Evolutionary conservation across 2,888 invertebrate species (phyloP), one percentile per base, ranked within the genome.

Genomic region (Acanthosepion lycidas): DNA sequence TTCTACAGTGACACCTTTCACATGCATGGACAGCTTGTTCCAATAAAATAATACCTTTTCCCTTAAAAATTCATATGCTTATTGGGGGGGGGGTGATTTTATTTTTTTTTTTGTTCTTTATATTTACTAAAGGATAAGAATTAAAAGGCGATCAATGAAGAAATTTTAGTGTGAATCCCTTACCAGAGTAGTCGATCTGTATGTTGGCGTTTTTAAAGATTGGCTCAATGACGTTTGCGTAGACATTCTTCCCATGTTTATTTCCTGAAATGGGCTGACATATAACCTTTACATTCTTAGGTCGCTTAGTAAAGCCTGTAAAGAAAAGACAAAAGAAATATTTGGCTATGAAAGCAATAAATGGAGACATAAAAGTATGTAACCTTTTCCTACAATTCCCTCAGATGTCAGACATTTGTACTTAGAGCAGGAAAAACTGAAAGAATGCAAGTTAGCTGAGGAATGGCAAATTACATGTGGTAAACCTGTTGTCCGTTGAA

Each of bases 191-290:
- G 94, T 97, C 96, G 18, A 96, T 95, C 94, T 96, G 95, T 23
- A 96, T 95, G 91, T 96, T 96, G 28, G 97, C 97, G 78, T 95
- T 95, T 93, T 96, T 95, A 93, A 97, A 96, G 92, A 97, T 94
- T 0, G 97, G 97, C 33, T 95, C 92, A 12, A 97, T 95, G 94
- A 96, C 96, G 64, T 95, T 95, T 94, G 95, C 95, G 94, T 96
- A 97, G 2, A 96, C 59, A 28, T 95, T 94, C 94, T 94, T 95
- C 6, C 96, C 96, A 93, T 95, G 95, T 94, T 96, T 96, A 93
- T 95, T 94, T 5, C 97, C 97, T 15, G 97, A 97, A 95, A 96
- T 95, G 3, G 96, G 95, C 95, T 97, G 97, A 26, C 97, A 95
- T 93, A 96, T 97, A n/a, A 97, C 91, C 95, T 97, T 97, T 26